Evolutionary conservation across 2,888 invertebrate genomes (phyloP).

Genomic region (Eutolmus rufibarbis): DNA sequence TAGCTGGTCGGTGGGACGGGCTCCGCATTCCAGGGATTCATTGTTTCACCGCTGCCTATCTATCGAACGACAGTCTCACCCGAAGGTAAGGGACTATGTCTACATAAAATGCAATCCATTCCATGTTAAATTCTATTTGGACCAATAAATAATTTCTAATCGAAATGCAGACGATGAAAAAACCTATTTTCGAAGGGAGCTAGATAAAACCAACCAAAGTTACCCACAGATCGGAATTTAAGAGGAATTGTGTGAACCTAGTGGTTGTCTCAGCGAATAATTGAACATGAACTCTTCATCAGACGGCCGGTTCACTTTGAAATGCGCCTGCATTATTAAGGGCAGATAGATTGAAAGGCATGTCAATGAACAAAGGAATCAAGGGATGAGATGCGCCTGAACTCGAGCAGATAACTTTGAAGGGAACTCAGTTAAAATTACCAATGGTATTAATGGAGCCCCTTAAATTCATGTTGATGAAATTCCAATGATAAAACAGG

Average conservation of each 20-base stretch:
- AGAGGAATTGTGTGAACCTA: neutral
- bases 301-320: neutral
- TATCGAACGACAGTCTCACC: neutral
- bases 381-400: neutral
- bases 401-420: neutral
- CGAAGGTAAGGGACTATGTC: neutral
- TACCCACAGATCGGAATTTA: neutral
- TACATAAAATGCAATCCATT: neutral
- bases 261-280: neutral
- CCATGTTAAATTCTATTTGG: neutral
- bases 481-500: neutral
- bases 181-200: too few species aligned
- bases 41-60: neutral
- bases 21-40: neutral
- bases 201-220: neutral
- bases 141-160: neutral
- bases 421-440: neutral
- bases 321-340: neutral
- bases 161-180: too few species aligned
- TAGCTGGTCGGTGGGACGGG: neutral
- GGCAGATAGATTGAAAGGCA: neutral
- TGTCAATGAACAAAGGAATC: neutral
- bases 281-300: slow-evolving; percentile 26
- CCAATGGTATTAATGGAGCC: neutral
- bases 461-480: neutral